These are phyloP conservation scores for Alloplasta piceator DNA, from an alignment of 2,888 invertebrate species.

Conservation along the genomic window DNA sequence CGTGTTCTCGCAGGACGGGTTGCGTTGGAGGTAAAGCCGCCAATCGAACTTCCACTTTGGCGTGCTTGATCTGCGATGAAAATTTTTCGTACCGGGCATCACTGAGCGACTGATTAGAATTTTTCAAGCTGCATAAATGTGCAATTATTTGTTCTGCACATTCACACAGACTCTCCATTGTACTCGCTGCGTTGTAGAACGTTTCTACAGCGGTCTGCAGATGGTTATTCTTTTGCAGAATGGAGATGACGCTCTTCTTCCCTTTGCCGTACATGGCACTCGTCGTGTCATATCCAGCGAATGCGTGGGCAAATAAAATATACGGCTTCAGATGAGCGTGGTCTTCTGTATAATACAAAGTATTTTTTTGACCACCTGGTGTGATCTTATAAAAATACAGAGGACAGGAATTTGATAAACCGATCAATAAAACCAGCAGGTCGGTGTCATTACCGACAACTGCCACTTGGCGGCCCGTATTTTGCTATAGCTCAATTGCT, in stretches of 20 bases:
- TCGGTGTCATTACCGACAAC: slow-evolving; percentile 62
- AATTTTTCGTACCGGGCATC: slow-evolving; percentile 33
- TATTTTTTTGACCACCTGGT: slow-evolving; percentile 15
- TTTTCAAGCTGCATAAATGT: slow-evolving; percentile 31
- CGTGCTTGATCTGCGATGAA: slow-evolving; percentile 14
- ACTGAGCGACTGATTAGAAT: slow-evolving; percentile 13
- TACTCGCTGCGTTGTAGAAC: slow-evolving; percentile 41
- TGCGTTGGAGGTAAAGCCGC: slow-evolving; percentile 49
- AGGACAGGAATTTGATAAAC: slow-evolving; percentile 19
- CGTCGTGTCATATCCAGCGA: slow-evolving; percentile 53
- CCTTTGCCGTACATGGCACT: slow-evolving; percentile 56
- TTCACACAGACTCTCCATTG: slow-evolving; percentile 34
- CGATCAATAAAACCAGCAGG: slow-evolving; percentile 54
- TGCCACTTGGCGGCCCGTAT: slow-evolving; percentile 23
- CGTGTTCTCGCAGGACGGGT: slow-evolving; percentile 42
- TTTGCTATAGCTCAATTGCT: slow-evolving; percentile 35
- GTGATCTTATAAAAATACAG: slow-evolving; percentile 8
- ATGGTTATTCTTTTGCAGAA: slow-evolving; percentile 33
- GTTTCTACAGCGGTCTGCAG: slow-evolving; percentile 21
- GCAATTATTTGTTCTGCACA: slow-evolving; percentile 30
- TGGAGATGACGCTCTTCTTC: slow-evolving; percentile 38
- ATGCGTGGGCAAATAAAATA: slow-evolving; percentile 52
- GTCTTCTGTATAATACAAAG: slow-evolving; percentile 44
- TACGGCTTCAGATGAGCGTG: slow-evolving; percentile 36
- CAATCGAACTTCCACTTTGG: slow-evolving; percentile 36